Percentiles rank a stretch among this genome's conserved stretches.
phyloP scores from a whole-genome alignment of 2,888 invertebrate species.

The Rhogogaster chlorosoma region DNA sequence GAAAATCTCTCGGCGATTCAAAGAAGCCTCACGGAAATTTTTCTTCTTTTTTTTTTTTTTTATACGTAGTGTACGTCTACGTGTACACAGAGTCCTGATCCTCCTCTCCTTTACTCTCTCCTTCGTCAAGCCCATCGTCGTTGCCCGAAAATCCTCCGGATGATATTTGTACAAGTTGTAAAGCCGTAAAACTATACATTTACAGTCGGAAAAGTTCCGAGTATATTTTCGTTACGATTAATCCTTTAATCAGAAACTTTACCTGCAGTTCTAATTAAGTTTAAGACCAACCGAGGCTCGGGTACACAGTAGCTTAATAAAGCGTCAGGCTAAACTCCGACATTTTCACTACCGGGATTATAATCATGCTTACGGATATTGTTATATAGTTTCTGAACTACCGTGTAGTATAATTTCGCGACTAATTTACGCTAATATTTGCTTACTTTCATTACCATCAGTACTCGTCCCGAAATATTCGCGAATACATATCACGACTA shows the following conservation, averaged over 20 bases:
- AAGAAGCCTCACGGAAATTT: neutral
- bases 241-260: constrained; percentile 28
- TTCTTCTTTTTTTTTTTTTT: neutral
- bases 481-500: neutral
- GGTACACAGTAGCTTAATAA: neutral
- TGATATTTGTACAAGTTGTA: constrained; percentile 10
- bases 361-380: neutral
- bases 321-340: neutral
- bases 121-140: neutral
- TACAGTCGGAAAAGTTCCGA: neutral
- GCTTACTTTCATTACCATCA: neutral
- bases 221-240: constrained; percentile 11
- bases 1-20: constrained; percentile 15
- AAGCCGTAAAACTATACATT: neutral
- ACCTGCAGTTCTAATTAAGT: neutral
- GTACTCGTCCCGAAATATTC: neutral
- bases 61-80: neutral
- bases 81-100: neutral
- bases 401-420: neutral
- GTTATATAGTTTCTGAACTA: neutral
- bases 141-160: neutral
- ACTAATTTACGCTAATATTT: neutral
- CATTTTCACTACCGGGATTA: neutral
- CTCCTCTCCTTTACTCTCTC: neutral
- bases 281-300: neutral